phyloP scores from a whole-genome alignment of 2,113 vertebrate genomes.

The Planiliza haematocheilus region DNA sequence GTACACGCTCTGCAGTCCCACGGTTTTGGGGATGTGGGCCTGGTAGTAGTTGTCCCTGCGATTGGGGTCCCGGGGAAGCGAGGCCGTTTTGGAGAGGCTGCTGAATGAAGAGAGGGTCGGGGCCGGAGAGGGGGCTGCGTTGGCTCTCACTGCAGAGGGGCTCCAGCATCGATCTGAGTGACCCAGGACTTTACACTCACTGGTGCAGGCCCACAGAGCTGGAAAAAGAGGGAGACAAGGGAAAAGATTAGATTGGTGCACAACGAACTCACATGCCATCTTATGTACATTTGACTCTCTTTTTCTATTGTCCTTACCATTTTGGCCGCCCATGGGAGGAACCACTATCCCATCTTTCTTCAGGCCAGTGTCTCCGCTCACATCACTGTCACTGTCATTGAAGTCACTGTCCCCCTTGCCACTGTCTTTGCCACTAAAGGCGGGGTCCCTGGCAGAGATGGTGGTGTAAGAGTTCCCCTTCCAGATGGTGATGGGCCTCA shows the following conservation, averaged over 20 bases:
- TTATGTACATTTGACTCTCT: not conserved
- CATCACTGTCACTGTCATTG: slow-evolving; percentile 96
- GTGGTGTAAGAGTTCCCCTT: slow-evolving; percentile 96
- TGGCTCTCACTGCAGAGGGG: slow-evolving; percentile 87
- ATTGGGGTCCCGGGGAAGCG: slow-evolving; percentile 91
- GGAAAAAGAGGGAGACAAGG: not conserved
- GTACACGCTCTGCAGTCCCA: slow-evolving; percentile 95
- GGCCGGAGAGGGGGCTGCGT: slow-evolving; percentile 70
- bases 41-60: slow-evolving; percentile 94
- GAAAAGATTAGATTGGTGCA: not conserved
- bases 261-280: not conserved
- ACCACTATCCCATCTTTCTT: slow-evolving; percentile 87
- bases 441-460: slow-evolving; percentile 91
- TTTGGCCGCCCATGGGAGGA: slow-evolving; percentile 88
- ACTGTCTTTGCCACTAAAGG: slow-evolving; percentile 98
- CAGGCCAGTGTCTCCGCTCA: slow-evolving; percentile 90
- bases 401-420: slow-evolving; percentile 98
- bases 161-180: slow-evolving; percentile 99
- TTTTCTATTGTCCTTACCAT: slow-evolving; percentile 82
- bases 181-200: slow-evolving; percentile 96
- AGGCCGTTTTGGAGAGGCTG: slow-evolving; percentile 88
- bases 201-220: slow-evolving; percentile 97
- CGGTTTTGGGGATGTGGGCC: slow-evolving; percentile 94
- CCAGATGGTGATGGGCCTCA: slow-evolving; percentile 92
- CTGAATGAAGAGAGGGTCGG: slow-evolving; percentile 88